Evolutionary conservation across 2,113 vertebrate species (phyloP), one percentile per base, ranked within the genome.

Genomic region (Paradisaea rubra): DNA sequence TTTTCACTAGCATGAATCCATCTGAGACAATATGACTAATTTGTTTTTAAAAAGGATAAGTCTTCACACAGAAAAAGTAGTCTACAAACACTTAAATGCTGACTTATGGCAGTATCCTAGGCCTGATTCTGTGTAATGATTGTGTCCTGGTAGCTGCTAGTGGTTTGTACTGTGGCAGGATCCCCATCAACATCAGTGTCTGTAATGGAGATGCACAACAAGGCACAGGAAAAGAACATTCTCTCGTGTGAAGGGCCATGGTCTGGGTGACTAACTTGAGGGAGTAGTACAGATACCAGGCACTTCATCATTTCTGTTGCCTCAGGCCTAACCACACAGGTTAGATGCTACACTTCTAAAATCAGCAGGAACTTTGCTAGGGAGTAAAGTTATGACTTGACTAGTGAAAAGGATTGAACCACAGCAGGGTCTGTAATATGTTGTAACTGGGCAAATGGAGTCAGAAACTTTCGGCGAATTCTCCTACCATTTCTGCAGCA

Each of bases 161-260:
- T 44, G 44, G 9, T 79, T 45, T 76, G 22, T 53, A 10, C 45
- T 21, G 11, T 37, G 52, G 13, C 18, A 69, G 31, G 16, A 18
- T 71, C 11, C 17, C 7, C 25, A 25, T 52, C 57, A 64, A 3
- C 25, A 41, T 25, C 65, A 37, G 15, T 33, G 27, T 39, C 44
- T 3, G 0, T 49, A 42, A 11, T 7, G 13, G 30, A 57, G 18
- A n/a, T 37, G 25, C 2, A n/a, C 27, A 47, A 16, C 6, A 37
- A 78, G 35, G 30, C 24, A 31, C 4, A 35, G 27, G 59, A 24
- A 18, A 30, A 73, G 42, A 59, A 37, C 5, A 13, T 9, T 9
- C 49, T 63, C 6, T 1, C 10, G 6, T 47, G 44, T 47, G 33
- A 63, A 64, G 25, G 23, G 31, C 41, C 4, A 1, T 41, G 37